Evolutionary conservation across 2,888 invertebrate species (phyloP).

Genomic region (Lagria hirta): DNA sequence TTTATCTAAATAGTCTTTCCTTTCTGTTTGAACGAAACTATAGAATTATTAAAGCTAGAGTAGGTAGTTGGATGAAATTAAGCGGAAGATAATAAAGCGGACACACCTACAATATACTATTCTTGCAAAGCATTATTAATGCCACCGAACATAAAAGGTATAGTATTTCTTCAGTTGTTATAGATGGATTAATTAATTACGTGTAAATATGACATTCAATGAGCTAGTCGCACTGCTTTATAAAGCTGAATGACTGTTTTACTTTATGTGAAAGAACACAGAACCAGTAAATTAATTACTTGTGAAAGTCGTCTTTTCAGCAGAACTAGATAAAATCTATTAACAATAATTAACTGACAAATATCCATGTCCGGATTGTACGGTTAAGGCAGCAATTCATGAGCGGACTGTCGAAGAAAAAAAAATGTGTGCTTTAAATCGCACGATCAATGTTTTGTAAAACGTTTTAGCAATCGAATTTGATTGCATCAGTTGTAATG

Average conservation of each 20-base stretch:
- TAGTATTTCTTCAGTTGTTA: constrained; percentile 1
- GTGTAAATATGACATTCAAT: constrained; percentile 5
- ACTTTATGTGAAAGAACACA: constrained; percentile 11
- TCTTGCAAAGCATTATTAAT: constrained; percentile 10
- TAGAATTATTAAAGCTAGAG: not conserved
- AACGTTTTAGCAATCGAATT: no score
- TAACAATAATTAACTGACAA: no score
- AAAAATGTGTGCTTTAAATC: no score
- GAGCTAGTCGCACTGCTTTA: constrained; percentile 8
- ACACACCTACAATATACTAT: constrained; percentile 7
- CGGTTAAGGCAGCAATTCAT: no score
- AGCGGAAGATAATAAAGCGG: constrained; percentile 5
- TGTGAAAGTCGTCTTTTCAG: constrained; percentile 8
- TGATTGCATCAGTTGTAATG: no score
- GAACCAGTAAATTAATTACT: no score
- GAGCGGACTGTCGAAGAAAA: no score
- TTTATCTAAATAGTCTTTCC: no score
- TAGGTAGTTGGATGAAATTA: constrained; percentile 1
- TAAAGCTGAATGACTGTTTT: constrained; percentile 2
- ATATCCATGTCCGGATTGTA: no score
- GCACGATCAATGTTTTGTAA: no score
- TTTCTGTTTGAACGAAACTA: no score
- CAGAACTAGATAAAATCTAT: not conserved
- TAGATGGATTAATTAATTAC: constrained; percentile 6
- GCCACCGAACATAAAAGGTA: constrained; percentile 5